Percentiles rank a stretch among this genome's conserved stretches.
Evolutionary conservation across 2,113 vertebrate species (phyloP).

Genomic region (Psittacula cyanocephala): DNA sequence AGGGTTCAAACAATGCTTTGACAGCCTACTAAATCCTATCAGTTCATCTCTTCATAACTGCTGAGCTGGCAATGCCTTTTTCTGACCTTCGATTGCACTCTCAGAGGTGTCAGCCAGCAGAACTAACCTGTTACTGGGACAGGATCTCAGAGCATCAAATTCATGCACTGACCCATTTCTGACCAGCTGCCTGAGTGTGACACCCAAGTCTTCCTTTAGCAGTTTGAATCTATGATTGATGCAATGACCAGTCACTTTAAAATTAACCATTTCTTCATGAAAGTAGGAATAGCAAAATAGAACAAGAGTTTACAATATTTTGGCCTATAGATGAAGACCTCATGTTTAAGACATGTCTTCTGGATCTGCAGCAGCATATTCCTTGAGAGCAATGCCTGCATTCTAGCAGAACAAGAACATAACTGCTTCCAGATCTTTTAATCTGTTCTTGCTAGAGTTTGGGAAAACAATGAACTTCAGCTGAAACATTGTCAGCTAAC

Average conservation of each 20-base stretch:
- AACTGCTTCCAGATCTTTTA: background rate
- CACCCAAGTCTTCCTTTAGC: background rate
- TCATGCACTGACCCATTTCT: background rate
- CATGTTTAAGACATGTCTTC: background rate
- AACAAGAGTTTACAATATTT: background rate
- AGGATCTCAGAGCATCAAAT: background rate
- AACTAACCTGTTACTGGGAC: background rate
- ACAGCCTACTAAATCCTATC: background rate
- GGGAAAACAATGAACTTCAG: background rate
- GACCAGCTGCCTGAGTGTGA: background rate
- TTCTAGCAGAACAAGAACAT: background rate
- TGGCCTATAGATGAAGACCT: background rate
- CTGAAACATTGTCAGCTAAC: background rate
- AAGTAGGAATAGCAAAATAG: background rate
- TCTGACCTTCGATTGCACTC: background rate
- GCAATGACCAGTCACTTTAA: background rate
- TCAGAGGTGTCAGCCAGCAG: background rate
- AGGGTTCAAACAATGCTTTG: background rate
- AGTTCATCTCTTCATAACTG: background rate
- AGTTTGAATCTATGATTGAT: background rate
- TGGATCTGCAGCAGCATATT: background rate
- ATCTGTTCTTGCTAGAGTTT: background rate
- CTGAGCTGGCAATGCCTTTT: background rate
- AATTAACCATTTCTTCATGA: background rate
- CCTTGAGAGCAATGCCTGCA: background rate